Conservation (phyloP, 2,113 vertebrate genomes). For the Lasiurus cinereus region DNA sequence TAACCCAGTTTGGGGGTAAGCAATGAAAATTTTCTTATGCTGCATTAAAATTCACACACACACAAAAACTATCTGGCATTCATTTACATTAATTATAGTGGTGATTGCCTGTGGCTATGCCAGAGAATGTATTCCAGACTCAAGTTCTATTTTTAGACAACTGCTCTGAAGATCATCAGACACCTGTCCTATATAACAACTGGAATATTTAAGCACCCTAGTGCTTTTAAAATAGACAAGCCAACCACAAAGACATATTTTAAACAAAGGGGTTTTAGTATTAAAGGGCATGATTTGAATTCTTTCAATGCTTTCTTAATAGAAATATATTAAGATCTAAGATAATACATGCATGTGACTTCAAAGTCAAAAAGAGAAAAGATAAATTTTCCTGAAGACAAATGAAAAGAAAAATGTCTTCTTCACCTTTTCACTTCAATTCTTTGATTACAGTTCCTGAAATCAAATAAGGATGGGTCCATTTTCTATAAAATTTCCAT, state of each 20-base stretch:
- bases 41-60: slow-evolving; percentile 23
- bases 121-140: slow-evolving; percentile 80
- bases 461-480: neutral
- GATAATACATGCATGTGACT: neutral
- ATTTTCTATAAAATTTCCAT: neutral
- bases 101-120: slow-evolving; percentile 71
- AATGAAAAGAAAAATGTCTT: slow-evolving; percentile 42
- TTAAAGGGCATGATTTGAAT: slow-evolving; percentile 43
- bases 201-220: slow-evolving; percentile 58
- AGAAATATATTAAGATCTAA: slow-evolving; percentile 38
- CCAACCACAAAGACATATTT: slow-evolving; percentile 64
- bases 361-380: slow-evolving; percentile 26
- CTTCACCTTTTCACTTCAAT: neutral
- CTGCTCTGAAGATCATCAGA: slow-evolving; percentile 75
- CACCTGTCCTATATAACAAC: slow-evolving; percentile 49
- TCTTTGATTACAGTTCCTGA: neutral
- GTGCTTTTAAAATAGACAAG: slow-evolving; percentile 66
- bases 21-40: slow-evolving; percentile 35
- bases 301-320: slow-evolving; percentile 29
- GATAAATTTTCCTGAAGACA: neutral
- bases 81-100: slow-evolving; percentile 81
- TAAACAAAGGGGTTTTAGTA: slow-evolving; percentile 28
- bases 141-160: slow-evolving; percentile 82
- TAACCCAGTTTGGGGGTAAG: neutral
- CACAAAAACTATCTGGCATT: neutral